A percentile compares a stretch with the other conserved stretches of the same genome.
These are phyloP conservation scores for Anguilla obscura DNA, from an alignment of 2,797 vertebrate species.

Conservation along the genomic window DNA sequence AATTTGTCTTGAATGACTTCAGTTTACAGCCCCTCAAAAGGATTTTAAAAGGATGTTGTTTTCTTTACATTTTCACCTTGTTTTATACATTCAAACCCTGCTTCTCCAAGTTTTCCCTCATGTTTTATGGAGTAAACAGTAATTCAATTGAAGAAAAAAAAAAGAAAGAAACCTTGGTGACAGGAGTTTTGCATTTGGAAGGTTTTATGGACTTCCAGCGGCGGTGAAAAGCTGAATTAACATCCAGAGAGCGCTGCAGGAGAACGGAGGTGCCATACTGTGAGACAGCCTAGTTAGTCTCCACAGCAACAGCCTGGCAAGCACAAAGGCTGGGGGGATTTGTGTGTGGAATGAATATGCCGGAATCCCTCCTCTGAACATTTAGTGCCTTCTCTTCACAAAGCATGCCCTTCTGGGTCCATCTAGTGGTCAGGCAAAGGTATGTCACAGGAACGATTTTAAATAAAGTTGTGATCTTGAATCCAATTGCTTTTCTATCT, in stretches of 20 bases:
- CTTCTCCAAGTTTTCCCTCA: not conserved
- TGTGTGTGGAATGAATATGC: not conserved
- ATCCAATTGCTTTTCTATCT: not conserved
- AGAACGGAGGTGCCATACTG: not conserved
- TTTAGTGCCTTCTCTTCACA: not conserved
- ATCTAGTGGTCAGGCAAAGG: not conserved
- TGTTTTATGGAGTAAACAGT: not conserved
- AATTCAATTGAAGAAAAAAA: not conserved
- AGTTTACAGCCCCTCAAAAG: not conserved
- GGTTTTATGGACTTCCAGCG: not conserved
- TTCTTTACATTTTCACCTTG: not conserved
- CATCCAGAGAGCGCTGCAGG: not conserved
- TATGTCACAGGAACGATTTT: not conserved
- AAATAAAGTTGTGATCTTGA: not conserved
- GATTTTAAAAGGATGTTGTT: not conserved
- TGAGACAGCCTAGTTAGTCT: not conserved
- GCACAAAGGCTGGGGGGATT: not conserved
- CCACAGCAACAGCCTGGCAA: conserved; percentile 17
- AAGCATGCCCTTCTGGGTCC: not conserved
- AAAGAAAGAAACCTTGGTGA: not conserved
- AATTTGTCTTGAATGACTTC: no score
- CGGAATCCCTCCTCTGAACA: not conserved
- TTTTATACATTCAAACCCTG: not conserved
- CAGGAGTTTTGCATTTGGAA: not conserved
- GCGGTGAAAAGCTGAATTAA: not conserved